Evolutionary conservation across 2,113 vertebrate genomes (phyloP), one percentile per base, ranked within the genome.

Genomic region (Cottus gobio): DNA sequence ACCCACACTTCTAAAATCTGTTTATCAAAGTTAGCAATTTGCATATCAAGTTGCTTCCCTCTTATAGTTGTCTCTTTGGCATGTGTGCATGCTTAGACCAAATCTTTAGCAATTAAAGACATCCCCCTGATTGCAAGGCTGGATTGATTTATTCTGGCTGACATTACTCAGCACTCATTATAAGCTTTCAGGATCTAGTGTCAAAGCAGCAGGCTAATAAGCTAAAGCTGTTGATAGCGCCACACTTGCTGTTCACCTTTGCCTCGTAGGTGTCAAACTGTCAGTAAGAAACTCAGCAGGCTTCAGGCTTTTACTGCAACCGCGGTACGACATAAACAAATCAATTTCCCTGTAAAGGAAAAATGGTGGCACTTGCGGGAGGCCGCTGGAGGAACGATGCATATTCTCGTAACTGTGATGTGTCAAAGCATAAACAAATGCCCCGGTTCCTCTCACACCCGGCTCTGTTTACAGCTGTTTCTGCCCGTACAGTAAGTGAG

Each of bases 131-230:
- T 84, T 77, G 77, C 60, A 46, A 39, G 63, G 11, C 9, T n/a
- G 52, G 60, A 84, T 75, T 87, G 81, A 86, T 87, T 88, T 86
- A 75, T 82, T 85, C 75, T 78, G 77, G 50, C 78, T 79, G 56
- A 37, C 62, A 75, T 87, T 87, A 79, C 77, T 88, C 84, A 80
- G 83, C 75, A 76, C 56, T 75, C 75, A 86, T 84, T 69, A 90
- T 72, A 46, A 80, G 85, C 84, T 77, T 71, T 75, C 78, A 57
- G 83, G 75, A 82, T 82, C 68, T 58, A 5, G 71, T 90, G 89
- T 89, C 90, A 90, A 52, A 86, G 84, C 89, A 65, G 75, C 81
- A 60, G 75, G 80, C 88, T 93, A 91, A 93, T 88, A 80, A 86
- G 90, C 86, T 50, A 26, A 77, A 65, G 87, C 82, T 90, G 93